These are phyloP conservation scores for Malthinus seriepunctatus DNA, from an alignment of 2,888 invertebrate genomes.

Conservation along the genomic window DNA sequence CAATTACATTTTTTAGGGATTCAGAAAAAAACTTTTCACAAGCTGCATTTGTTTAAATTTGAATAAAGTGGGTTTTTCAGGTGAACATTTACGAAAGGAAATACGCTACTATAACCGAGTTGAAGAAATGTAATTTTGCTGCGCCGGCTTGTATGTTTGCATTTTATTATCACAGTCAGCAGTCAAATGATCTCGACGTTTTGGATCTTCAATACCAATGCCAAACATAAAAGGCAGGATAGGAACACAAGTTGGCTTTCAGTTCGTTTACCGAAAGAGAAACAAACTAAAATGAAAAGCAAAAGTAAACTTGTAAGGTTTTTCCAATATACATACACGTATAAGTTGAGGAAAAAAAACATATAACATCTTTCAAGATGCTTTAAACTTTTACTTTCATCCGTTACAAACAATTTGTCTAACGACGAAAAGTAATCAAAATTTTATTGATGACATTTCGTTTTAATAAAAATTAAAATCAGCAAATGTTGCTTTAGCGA, in stretches of 20 bases:
- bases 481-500: no score
- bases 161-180: slow-evolving; percentile 14
- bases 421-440: no score
- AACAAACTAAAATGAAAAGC: slow-evolving; percentile 1
- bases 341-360: no score
- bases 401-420: no score
- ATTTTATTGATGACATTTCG: no score
- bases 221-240: slow-evolving; percentile 15
- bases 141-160: slow-evolving; percentile 10
- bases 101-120: background rate
- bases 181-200: slow-evolving; percentile 15
- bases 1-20: slow-evolving; percentile 2
- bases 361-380: no score
- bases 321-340: background rate
- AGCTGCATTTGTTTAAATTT: background rate
- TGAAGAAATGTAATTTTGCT: slow-evolving; percentile 16
- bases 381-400: no score
- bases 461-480: no score
- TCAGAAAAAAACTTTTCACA: background rate
- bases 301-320: slow-evolving; percentile 5
- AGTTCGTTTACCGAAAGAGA: slow-evolving; percentile 4
- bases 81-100: slow-evolving; percentile 3
- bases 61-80: background rate
- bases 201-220: slow-evolving; percentile 10
- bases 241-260: slow-evolving; percentile 9